Conservation (phyloP, 2,888 invertebrate species). For the Synergus gifuensis region DNA sequence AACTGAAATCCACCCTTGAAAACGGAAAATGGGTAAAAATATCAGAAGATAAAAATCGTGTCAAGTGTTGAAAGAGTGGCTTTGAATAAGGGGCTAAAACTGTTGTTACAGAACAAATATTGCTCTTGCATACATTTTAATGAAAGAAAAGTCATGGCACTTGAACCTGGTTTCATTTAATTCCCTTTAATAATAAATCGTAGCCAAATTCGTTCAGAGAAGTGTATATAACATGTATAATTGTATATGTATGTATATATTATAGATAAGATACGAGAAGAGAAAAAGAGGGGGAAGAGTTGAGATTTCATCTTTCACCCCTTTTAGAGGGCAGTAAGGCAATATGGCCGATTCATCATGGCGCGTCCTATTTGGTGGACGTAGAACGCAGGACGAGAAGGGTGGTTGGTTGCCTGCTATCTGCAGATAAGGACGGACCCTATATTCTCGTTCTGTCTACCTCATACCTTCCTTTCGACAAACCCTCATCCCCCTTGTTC, state of each 20-base stretch:
- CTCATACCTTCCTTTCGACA: conserved; percentile 49
- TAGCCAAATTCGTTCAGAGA: neutral
- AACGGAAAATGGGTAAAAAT: neutral
- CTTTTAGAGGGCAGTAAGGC: conserved; percentile 63
- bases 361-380: conserved; percentile 63
- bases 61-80: conserved; percentile 2
- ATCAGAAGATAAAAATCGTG: neutral
- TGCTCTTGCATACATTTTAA: neutral
- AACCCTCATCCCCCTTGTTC: neutral
- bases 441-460: conserved; percentile 64
- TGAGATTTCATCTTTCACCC: conserved; percentile 52
- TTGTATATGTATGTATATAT: neutral
- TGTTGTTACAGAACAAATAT: conserved; percentile 15
- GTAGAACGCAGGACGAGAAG: conserved; percentile 54
- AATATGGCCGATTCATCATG: conserved; percentile 76
- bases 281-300: neutral
- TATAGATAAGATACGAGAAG: no score
- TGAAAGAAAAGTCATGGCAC: neutral
- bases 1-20: neutral
- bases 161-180: neutral
- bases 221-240: neutral
- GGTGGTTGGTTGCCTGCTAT: conserved; percentile 68
- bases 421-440: conserved; percentile 75
- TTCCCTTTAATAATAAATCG: neutral
- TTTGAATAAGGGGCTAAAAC: conserved; percentile 9